Evolutionary conservation across 2,888 invertebrate species (phyloP).

Genomic region (Cerastis rubricosa): DNA sequence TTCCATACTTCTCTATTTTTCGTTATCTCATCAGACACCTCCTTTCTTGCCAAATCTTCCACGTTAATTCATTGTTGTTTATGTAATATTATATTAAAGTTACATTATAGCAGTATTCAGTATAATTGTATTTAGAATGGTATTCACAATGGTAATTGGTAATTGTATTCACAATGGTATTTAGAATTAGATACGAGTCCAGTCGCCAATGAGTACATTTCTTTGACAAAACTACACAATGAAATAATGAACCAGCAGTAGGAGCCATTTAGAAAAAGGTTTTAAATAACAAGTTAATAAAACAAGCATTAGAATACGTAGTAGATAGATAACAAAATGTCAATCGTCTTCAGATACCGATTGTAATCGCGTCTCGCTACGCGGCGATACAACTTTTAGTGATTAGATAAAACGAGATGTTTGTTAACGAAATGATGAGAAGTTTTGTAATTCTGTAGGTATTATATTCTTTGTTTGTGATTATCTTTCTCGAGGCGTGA

Average conservation of each 20-base stretch:
- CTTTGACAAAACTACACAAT: not conserved
- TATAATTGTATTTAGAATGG: not conserved
- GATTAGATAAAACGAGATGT: slow-evolving; percentile 60
- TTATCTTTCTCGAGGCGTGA: not conserved
- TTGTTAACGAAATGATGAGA: slow-evolving; percentile 33
- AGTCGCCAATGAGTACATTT: not conserved
- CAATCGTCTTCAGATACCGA: slow-evolving; percentile 38
- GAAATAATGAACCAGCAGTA: not conserved
- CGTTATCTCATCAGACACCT: too few relatives aligned
- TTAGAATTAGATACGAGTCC: not conserved
- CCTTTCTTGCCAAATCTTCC: too few relatives aligned
- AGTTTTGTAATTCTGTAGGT: slow-evolving; percentile 49
- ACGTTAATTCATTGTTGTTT: too few relatives aligned
- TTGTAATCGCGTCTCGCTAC: slow-evolving; percentile 58
- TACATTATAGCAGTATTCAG: not conserved
- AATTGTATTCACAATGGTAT: too few relatives aligned
- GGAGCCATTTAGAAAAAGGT: not conserved
- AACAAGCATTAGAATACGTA: slow-evolving; percentile 31
- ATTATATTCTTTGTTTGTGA: slow-evolving; percentile 25
- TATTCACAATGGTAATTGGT: too few relatives aligned
- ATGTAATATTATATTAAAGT: too few relatives aligned
- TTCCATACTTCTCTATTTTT: too few relatives aligned
- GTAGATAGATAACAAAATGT: slow-evolving; percentile 54
- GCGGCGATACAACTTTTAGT: slow-evolving; percentile 27
- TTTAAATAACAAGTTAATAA: slow-evolving; percentile 7